Evolutionary conservation across 2,113 vertebrate genomes (phyloP), one percentile per base, ranked within the genome.

Genomic region (Drymodes brunneopygia): DNA sequence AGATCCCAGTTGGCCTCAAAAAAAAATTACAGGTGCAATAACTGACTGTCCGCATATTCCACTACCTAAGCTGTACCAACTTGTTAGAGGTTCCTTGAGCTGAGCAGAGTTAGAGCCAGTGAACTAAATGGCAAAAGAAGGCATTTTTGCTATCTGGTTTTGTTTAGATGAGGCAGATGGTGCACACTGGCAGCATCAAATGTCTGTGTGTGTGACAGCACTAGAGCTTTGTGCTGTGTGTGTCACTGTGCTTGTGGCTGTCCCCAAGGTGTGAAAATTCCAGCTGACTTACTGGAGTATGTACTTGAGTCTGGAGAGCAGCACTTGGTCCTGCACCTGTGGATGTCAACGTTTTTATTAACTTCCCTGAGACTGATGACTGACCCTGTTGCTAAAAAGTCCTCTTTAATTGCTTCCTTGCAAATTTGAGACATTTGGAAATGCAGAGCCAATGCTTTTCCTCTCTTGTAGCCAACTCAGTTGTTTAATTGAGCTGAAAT

Each of bases 371-470:
- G 61, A 82, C n/a, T 61, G 47, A 54, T 31, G 25, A 16, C 12
- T 50, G 36, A 40, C 45, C 18, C 12, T n/a, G 5, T 65, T 84
- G 40, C 47, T 92, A 57, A 35, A 31, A 64, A 45, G 16, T 44
- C 10, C 29, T 67, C 19, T 60, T 35, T 40, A 81, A 64, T 14
- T 54, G 15, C 7, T 40, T 79, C 25, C 87, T 94, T 48, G 36
- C 28, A 95, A 84, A 82, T 91, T 65, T 79, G 64, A 96, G 92
- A 86, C 36, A 45, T 57, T 29, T 3, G 18, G 60, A 95, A 92
- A 88, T 51, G 24, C n/a, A 83, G 47, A 87, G 29, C 36, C n/a
- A 86, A 87, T 53, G 27, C 12, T 88, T 81, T 89, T 81, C 31
- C n/a, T 48, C 33, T 56, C 48, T 29, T 33, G 33, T 75, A 94